Percentiles rank a stretch among this genome's conserved stretches.
Evolutionary conservation across 2,888 invertebrate genomes (phyloP).

Genomic region (Tineola bisselliella): DNA sequence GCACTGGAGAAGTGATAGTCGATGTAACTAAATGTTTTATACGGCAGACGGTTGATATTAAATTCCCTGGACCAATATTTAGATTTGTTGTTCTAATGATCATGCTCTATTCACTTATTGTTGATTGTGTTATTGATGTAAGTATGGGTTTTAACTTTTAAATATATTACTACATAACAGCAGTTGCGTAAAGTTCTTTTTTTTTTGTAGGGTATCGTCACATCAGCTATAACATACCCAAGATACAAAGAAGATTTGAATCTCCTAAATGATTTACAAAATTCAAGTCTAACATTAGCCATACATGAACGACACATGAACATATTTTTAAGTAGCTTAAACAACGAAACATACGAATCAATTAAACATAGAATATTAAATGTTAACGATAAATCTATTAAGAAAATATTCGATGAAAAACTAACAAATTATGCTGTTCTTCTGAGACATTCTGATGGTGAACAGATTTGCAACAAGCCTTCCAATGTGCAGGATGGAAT

Average conservation of each 20-base stretch:
- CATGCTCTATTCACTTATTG: conserved; percentile 46
- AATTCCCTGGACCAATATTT: conserved; percentile 43
- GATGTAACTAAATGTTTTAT: conserved; percentile 51
- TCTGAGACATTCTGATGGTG: conserved; percentile 51
- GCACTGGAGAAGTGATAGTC: conserved; percentile 30
- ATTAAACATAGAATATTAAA: conserved; percentile 29
- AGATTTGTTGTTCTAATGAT: conserved; percentile 38
- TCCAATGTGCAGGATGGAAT: conserved; percentile 43
- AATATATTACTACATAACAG: conserved; percentile 9
- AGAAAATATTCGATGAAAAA: conserved; percentile 39
- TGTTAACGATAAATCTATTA: conserved; percentile 45
- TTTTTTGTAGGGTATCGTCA: conserved; percentile 49
- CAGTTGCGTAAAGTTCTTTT: background rate
- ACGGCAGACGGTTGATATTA: conserved; percentile 48
- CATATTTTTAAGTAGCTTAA: conserved; percentile 40
- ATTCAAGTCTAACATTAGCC: conserved; percentile 42
- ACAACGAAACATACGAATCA: background rate
- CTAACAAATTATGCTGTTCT: conserved; percentile 56
- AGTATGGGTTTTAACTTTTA: conserved; percentile 25
- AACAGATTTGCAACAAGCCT: conserved; percentile 34
- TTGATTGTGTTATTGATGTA: conserved; percentile 57
- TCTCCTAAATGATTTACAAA: conserved; percentile 29
- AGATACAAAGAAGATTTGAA: conserved; percentile 40
- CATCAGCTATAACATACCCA: conserved; percentile 49
- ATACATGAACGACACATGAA: conserved; percentile 41